Evolutionary conservation across 2,888 invertebrate species (phyloP).

Genomic region (Pemphredon lugubris): DNA sequence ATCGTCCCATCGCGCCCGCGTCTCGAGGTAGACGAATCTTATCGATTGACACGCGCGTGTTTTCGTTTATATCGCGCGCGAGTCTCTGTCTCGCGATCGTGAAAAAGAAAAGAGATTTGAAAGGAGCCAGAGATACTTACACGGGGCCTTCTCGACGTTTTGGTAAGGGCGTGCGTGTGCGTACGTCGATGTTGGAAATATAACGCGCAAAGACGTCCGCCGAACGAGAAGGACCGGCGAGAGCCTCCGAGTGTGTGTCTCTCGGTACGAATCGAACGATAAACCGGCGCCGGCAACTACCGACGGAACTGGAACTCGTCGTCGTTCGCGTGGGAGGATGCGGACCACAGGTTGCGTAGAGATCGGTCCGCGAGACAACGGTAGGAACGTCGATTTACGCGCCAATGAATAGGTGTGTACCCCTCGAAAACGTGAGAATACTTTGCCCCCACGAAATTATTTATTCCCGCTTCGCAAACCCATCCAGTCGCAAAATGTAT

Average conservation of each 20-base stretch:
- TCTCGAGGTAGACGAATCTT: too few relatives aligned
- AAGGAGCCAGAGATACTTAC: too few relatives aligned
- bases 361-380: conserved; percentile 18
- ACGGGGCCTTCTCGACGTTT: too few relatives aligned
- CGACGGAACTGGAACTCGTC: conserved; percentile 40
- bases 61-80: too few relatives aligned
- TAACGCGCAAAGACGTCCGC: conserved; percentile 3
- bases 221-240: conserved; percentile 17
- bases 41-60: too few relatives aligned
- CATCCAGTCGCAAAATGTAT: too few relatives aligned
- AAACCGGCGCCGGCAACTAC: conserved; percentile 13
- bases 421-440: neutral
- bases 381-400: conserved; percentile 16
- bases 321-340: conserved; percentile 39
- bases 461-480: too few relatives aligned
- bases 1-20: too few relatives aligned
- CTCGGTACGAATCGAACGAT: conserved; percentile 33
- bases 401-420: conserved; percentile 19
- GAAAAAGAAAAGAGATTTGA: too few relatives aligned
- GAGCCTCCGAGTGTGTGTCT: conserved; percentile 2
- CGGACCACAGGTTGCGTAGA: conserved; percentile 28
- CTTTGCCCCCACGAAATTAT: neutral
- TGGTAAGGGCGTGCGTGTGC: too few relatives aligned
- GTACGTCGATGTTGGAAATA: neutral
- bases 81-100: too few relatives aligned